Base-by-base conservation (phyloP, 35 echinoderm and acorn worm genomes). In the Ptychodera flava region DNA sequence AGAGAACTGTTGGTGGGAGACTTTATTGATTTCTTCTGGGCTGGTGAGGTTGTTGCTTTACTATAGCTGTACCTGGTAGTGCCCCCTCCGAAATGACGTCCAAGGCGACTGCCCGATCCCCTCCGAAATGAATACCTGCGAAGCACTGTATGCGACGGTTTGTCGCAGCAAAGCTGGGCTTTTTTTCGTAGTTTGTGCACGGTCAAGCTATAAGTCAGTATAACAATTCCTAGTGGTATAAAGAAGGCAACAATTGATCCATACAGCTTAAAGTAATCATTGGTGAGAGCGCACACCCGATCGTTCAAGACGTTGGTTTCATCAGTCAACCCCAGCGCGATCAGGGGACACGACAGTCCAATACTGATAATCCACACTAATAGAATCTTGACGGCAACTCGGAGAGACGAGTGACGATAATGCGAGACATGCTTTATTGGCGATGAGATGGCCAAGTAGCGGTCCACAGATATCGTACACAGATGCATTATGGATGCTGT, bases 401-500 rank as follows among this genome's bases (percentile, higher is more conserved):
- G 64, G 10, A 38, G 86, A n/a, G 79, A 37, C 1, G 87, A 87
- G 28, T 82, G 35, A 16, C 85, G 82, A 31, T 85, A 77, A 28
- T 84, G 81, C 31, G 78, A 83, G 77, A 37, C 82, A 1, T 85
- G 38, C 22, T 64, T 64, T 14, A 97, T 86, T 22, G 94, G 94
- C 36, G 83, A 75, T 36, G 85, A 84, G 53, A 97, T 93, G 29
- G 94, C 94, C 28, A 97, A 81, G 53, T 97, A 97, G 0, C 94
- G 88, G 52, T 97, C 94, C 0, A 93, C 36, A 12, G 88, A 93
- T 81, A 97, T 84, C 28, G 85, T 89, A 77, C 94, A 93, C 33
- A 97, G 93, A 88, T 97, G 94, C 10, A 97, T 84, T 22, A 97
- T 97, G 14, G 94, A 97, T 1, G 94, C 80, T 16, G 94, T 97